Evolutionary conservation across 2,113 vertebrate genomes (phyloP).

Genomic region (Arenaria interpres): DNA sequence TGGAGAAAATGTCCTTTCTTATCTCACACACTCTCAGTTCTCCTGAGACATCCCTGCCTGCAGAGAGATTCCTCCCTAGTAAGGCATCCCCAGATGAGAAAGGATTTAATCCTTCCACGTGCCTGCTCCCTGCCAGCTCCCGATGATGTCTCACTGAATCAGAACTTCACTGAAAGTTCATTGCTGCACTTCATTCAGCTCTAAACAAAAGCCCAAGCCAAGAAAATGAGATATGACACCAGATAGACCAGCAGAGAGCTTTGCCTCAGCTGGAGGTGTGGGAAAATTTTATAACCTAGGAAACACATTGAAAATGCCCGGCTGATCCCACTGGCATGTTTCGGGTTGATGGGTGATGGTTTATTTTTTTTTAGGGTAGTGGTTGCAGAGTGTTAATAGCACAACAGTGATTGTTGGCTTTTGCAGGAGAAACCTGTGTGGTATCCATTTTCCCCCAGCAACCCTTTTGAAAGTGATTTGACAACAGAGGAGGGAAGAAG

Average conservation of each 20-base stretch:
- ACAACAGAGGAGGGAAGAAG: background rate
- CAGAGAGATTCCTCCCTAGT: background rate
- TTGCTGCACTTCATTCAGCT: background rate
- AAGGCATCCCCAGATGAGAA: background rate
- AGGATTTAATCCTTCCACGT: background rate
- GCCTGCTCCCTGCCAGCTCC: background rate
- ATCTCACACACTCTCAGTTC: background rate
- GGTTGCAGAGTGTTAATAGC: background rate
- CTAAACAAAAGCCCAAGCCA: constrained; percentile 10
- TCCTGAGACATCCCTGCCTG: background rate
- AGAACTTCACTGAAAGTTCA: background rate
- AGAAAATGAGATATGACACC: background rate
- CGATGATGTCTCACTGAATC: background rate
- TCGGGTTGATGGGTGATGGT: background rate
- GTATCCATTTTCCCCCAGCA: background rate
- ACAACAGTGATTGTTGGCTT: background rate
- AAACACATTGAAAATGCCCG: background rate
- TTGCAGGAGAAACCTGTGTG: background rate
- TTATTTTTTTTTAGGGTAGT: background rate
- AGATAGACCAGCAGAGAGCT: background rate
- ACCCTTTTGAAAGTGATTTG: background rate
- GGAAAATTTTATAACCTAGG: background rate
- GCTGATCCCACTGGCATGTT: background rate
- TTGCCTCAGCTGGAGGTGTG: background rate
- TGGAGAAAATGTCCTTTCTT: background rate